Conservation (phyloP, 1,140 invertebrate genomes). For the Subanguina moxae region DNA sequence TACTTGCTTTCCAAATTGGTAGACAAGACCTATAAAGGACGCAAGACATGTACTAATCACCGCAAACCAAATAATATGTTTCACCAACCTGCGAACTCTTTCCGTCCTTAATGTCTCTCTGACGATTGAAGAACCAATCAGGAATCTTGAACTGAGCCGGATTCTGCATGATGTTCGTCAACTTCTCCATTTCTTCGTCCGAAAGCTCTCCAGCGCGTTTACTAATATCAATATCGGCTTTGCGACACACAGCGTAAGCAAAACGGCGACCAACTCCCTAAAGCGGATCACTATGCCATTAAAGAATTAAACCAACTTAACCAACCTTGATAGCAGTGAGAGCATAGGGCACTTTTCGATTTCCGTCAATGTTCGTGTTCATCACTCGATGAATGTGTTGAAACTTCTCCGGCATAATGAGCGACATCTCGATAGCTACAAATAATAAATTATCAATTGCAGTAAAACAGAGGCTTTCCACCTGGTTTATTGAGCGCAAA, state of each 20-base stretch:
- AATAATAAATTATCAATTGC: too few species aligned
- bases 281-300: slow-evolving; percentile 18
- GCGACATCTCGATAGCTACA: slow-evolving; percentile 68
- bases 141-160: slow-evolving; percentile 98
- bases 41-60: neutral
- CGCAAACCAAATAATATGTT: neutral
- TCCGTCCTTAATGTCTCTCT: slow-evolving; percentile 97
- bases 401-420: slow-evolving; percentile 95
- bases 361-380: slow-evolving; percentile 98
- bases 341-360: slow-evolving; percentile 93
- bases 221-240: slow-evolving; percentile 91
- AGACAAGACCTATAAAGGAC: slow-evolving; percentile 69
- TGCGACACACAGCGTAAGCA: slow-evolving; percentile 91
- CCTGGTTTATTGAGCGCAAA: too few species aligned
- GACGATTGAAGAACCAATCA: slow-evolving; percentile 98
- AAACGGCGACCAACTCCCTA: slow-evolving; percentile 90
- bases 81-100: slow-evolving; percentile 80
- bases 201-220: slow-evolving; percentile 95
- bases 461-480: too few species aligned
- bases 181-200: slow-evolving; percentile 90
- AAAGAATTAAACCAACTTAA: neutral
- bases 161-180: slow-evolving; percentile 93
- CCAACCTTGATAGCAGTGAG: slow-evolving; percentile 87
- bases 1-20: slow-evolving; percentile 87
- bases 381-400: slow-evolving; percentile 99